These are phyloP conservation scores for Adelphocoris suturalis DNA, from an alignment of 2,888 invertebrate genomes.

Conservation along the genomic window DNA sequence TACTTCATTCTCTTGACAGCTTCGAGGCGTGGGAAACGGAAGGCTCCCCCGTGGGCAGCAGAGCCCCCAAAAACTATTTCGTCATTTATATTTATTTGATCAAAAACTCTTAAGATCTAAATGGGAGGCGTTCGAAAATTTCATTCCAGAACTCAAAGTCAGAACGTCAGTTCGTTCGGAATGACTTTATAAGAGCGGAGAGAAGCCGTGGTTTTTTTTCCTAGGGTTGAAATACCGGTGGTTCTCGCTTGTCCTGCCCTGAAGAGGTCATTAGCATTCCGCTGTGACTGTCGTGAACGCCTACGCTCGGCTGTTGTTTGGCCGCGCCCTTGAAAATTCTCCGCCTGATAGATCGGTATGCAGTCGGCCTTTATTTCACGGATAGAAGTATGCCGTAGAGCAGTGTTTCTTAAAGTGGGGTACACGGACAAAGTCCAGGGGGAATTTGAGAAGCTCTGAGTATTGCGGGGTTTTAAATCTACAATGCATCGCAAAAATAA, in stretches of 20 bases:
- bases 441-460: too few species aligned
- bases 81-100: not conserved
- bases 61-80: slow-evolving; percentile 25
- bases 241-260: not conserved
- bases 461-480: too few species aligned
- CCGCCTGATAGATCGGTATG: not conserved
- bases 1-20: slow-evolving; percentile 9
- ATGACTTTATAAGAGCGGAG: not conserved
- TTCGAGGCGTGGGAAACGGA: slow-evolving; percentile 10
- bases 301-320: not conserved
- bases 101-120: not conserved
- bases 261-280: slow-evolving; percentile 18
- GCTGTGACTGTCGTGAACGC: not conserved
- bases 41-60: not conserved
- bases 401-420: too few species aligned
- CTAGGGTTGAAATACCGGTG: slow-evolving; percentile 23
- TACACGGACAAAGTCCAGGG: too few species aligned
- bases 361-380: too few species aligned
- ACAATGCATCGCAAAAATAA: too few species aligned
- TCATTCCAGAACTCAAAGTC: not conserved
- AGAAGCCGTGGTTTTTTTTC: not conserved
- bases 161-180: not conserved
- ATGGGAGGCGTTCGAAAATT: not conserved
- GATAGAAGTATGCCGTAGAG: too few species aligned
- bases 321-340: not conserved